Evolutionary conservation across 2,797 vertebrate species (phyloP), one percentile per base, ranked within the genome.

Genomic region (Trematomus bernacchii): DNA sequence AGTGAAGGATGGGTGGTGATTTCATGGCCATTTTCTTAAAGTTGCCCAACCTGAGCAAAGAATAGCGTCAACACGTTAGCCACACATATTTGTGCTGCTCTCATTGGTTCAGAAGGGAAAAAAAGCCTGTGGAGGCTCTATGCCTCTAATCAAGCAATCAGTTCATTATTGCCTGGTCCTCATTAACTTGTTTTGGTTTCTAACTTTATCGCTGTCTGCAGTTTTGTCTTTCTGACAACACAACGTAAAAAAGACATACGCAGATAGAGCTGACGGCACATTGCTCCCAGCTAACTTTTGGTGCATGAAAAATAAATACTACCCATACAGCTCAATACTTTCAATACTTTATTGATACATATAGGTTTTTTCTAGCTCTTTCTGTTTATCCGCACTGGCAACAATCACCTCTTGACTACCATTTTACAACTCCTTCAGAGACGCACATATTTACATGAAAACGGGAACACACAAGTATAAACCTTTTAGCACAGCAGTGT

Each of bases 121-220:
- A n/a, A n/a, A n/a, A n/a, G n/a, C n/a, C 55, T 72, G 40, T 10
- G 42, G 47, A 55, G 51, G 18, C 6, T 67, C 50, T 68, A 51
- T 33, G 59, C 67, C 63, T 86, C 51, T 80, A 79, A 87, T 86
- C 85, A 76, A 65, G 73, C 68, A 77, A 86, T 86, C 81, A 72
- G 67, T 73, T 90, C 79, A 76, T 85, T 89, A 87, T 87, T 85
- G 88, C 71, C 75, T 80, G 71, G 65, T 80, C 33, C 84, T 89
- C 83, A 85, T 91, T 87, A 87, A 75, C 75, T 90, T 89, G 85
- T 92, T 89, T 91, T 82, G 77, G 76, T 86, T 89, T 84, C 62
- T 78, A 80, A 86, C 81, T 80, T 88, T 68, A 80, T 85, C 60
- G 2, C 57, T 75, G 72, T 66, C 76, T 47, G 2, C 71, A 77